Evolutionary conservation across 2,797 vertebrate genomes (phyloP), one percentile per base, ranked within the genome.

Genomic region (Phataginus tricuspis): DNA sequence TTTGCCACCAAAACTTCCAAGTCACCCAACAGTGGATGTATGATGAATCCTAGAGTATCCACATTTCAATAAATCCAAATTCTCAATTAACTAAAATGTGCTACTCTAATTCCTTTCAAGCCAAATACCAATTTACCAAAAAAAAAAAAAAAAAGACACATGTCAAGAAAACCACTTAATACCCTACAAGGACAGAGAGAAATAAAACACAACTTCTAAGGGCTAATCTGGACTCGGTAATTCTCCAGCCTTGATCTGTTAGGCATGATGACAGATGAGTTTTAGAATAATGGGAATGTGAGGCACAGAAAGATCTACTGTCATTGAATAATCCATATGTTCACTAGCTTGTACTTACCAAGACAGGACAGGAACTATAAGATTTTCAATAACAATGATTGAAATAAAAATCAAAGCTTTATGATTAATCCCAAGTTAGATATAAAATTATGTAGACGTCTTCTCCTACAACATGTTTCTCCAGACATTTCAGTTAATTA

Each of bases 361-460:
- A 75, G 51, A 42, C 34, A 83, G 39, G 69, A 71, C 57, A 96
- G 23, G 84, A 97, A 87, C 53, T 82, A 34, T 79, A 93, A 80
- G 45, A 91, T 87, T 94, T 89, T 87, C 37, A 95, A 85, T 71
- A 96, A 92, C 14, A 90, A 91, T 71, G 51, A 96, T 86, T 88
- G 68, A 95, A 96, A 97, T 72, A 95, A 93, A 97, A 96, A 95
- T 16, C 34, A 85, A 91, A 82, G 31, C 85, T 94, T 91, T 96
- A 87, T 10, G 6, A 49, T 91, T 96, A 89, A 95, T 94, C 72
- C 66, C 72, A 86, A 87, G 5, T 90, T 78, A 96, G 59, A 94
- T 51, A 87, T 27, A 94, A 95, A 95, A 55, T 77, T 88, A 69
- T 7, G 93, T 49, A 96, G 93, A 96, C 94, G 95, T 29, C 96